phyloP scores from a whole-genome alignment of 2,113 vertebrate genomes.

The Calyptomena viridis region DNA sequence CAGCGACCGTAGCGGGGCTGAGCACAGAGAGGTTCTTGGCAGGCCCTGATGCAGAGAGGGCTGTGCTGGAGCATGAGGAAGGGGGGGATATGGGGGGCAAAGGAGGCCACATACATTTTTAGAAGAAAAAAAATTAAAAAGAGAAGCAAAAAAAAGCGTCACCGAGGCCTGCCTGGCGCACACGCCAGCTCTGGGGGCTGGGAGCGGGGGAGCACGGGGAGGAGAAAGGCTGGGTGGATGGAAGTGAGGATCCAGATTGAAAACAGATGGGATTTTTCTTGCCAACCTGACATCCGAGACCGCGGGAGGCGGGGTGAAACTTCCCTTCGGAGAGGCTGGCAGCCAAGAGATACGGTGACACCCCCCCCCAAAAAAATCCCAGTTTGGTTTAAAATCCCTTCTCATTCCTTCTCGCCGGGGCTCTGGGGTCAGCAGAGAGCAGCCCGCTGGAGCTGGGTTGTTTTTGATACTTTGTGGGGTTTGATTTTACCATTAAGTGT shows the following conservation, averaged over 20 bases:
- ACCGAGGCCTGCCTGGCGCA: background rate
- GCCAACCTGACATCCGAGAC: slow-evolving; percentile 69
- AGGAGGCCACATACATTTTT: slow-evolving; percentile 41
- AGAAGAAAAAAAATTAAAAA: background rate
- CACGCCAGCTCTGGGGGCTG: slow-evolving; percentile 34
- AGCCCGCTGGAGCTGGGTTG: background rate
- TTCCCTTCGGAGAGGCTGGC: slow-evolving; percentile 49
- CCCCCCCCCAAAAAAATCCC: background rate
- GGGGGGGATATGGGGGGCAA: background rate
- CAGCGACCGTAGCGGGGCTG: background rate
- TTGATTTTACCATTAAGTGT: slow-evolving; percentile 15
- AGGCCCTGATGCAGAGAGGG: background rate
- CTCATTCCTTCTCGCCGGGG: background rate
- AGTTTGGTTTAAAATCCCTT: background rate
- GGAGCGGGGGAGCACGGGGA: background rate
- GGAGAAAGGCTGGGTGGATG: slow-evolving; percentile 30
- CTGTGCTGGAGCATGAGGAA: background rate
- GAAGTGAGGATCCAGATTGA: slow-evolving; percentile 63
- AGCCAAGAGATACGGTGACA: slow-evolving; percentile 66
- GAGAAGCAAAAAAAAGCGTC: background rate
- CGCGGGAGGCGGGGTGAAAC: slow-evolving; percentile 26
- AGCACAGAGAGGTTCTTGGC: background rate
- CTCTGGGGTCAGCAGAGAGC: background rate
- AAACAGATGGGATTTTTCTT: slow-evolving; percentile 70
- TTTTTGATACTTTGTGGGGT: background rate